Percentiles rank a stretch among this genome's conserved stretches.
Evolutionary conservation across 2,888 invertebrate genomes (phyloP).

Genomic region (Heteromurus nitidus): DNA sequence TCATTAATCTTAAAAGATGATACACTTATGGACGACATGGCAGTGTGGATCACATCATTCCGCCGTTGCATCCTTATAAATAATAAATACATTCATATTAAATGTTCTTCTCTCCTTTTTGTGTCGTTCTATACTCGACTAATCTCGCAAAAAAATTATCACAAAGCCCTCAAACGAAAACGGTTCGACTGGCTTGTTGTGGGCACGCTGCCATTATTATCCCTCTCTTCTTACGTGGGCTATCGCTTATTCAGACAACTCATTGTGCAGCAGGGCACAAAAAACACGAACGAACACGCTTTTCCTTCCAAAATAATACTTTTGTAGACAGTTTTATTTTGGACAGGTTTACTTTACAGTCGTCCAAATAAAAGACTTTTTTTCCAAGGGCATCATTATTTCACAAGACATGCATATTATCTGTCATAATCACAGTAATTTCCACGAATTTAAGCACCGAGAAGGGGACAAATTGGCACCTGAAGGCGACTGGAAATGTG

Average conservation of each 20-base stretch:
- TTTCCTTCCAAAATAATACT: conserved; percentile 43
- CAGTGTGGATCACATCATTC: conserved; percentile 34
- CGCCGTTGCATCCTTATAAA: conserved; percentile 30
- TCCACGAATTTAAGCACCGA: neutral
- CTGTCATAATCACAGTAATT: neutral
- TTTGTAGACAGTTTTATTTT: conserved; percentile 56
- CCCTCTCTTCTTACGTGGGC: conserved; percentile 24
- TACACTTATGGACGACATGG: conserved; percentile 59
- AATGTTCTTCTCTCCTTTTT: neutral
- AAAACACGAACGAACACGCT: neutral
- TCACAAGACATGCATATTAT: conserved; percentile 18
- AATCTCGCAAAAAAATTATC: neutral
- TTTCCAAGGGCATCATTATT: conserved; percentile 45
- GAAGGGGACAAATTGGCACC: conserved; percentile 4
- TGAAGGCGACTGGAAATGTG: neutral
- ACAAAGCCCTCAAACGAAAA: conserved; percentile 11
- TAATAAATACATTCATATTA: conserved; percentile 36
- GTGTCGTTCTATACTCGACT: no score
- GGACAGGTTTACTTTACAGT: conserved; percentile 48
- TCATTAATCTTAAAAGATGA: conserved; percentile 63
- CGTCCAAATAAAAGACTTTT: conserved; percentile 36
- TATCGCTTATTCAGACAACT: no score
- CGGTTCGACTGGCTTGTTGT: conserved; percentile 18
- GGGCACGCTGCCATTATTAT: conserved; percentile 56
- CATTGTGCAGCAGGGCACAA: no score